Percentiles rank a stretch among this genome's conserved stretches.
Evolutionary conservation across 2,888 invertebrate species (phyloP).

Genomic region (Pediacus dermestoides): DNA sequence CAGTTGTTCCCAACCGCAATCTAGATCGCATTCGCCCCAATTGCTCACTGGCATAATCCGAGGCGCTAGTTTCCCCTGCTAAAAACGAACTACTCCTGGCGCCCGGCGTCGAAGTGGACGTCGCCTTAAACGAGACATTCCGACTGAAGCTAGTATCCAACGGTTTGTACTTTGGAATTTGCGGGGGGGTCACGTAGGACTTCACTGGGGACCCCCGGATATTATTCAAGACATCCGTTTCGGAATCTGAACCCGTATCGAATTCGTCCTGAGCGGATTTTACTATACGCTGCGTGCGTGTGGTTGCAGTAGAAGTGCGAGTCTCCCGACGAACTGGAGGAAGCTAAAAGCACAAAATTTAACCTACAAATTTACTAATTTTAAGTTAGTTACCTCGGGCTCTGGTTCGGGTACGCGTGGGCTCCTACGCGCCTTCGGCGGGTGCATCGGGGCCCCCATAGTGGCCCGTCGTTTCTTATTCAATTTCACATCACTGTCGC

Average conservation of each 20-base stretch:
- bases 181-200: conserved; percentile 45
- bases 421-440: conserved; percentile 48
- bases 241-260: conserved; percentile 70
- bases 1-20: conserved; percentile 52
- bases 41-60: conserved; percentile 51
- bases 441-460: conserved; percentile 53
- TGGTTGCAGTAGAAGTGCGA: conserved; percentile 45
- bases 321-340: conserved; percentile 19
- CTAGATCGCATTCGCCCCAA: conserved; percentile 59
- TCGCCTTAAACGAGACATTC: conserved; percentile 22
- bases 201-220: conserved; percentile 47
- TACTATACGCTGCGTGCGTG: conserved; percentile 54
- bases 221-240: conserved; percentile 52
- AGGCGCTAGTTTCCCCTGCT: conserved; percentile 28
- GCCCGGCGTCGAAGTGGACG: conserved; percentile 48
- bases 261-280: conserved; percentile 55
- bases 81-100: conserved; percentile 42
- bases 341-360: conserved; percentile 19
- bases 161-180: conserved; percentile 25
- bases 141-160: conserved; percentile 42
- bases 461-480: conserved; percentile 46
- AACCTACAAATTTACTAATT: not conserved
- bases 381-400: conserved; percentile 42
- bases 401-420: conserved; percentile 36
- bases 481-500: conserved; percentile 54